Conservation (phyloP, 2,797 vertebrate species). For the Paedocypris micromegethes region DNA sequence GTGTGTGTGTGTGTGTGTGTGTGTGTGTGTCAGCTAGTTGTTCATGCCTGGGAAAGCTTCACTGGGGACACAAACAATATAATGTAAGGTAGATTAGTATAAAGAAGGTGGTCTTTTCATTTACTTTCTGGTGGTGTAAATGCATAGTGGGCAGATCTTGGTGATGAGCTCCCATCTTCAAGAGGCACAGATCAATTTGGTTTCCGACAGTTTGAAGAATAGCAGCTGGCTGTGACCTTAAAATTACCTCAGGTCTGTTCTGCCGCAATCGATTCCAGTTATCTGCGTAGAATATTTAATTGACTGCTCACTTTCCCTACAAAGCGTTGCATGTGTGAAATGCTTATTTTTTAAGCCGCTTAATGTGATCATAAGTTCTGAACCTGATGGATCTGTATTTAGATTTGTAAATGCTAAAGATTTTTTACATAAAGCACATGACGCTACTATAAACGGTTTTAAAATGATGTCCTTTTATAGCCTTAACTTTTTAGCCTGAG, state of each 20-base stretch:
- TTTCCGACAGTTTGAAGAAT: slow-evolving; percentile 51
- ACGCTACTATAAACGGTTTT: no score
- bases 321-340: slow-evolving; percentile 24
- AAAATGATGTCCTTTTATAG: no score
- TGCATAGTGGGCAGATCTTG: slow-evolving; percentile 30
- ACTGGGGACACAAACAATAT: neutral
- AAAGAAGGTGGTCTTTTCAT: slow-evolving; percentile 5
- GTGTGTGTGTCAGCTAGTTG: no score
- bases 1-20: no score
- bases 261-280: slow-evolving; percentile 48
- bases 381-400: no score
- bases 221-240: slow-evolving; percentile 50
- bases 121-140: slow-evolving; percentile 11
- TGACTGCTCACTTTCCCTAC: slow-evolving; percentile 35
- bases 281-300: slow-evolving; percentile 51
- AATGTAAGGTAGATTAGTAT: slow-evolving; percentile 7
- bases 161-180: slow-evolving; percentile 34
- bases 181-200: slow-evolving; percentile 48
- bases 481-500: no score
- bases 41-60: no score
- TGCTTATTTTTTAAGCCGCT: slow-evolving; percentile 29
- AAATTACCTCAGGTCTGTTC: slow-evolving; percentile 49
- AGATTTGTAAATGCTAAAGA: no score
- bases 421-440: no score
- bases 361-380: slow-evolving; percentile 27